phyloP scores from a whole-genome alignment of 2,113 vertebrate species.

The Callipepla squamata region DNA sequence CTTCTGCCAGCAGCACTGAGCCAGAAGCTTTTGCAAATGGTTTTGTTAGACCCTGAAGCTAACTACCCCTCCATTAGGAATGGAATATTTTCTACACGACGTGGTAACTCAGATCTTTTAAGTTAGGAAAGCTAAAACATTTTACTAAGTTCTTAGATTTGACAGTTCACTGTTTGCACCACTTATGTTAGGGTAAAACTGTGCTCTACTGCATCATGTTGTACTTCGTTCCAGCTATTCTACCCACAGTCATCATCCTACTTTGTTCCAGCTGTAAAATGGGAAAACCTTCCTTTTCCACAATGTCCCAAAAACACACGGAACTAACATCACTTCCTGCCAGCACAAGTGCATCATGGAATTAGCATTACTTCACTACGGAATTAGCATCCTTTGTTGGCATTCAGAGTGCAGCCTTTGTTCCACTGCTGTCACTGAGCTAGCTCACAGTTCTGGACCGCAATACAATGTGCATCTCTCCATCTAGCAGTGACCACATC shows the following conservation, averaged over 20 bases:
- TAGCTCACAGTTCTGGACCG: neutral
- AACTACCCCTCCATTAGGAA: neutral
- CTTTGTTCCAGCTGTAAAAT: neutral
- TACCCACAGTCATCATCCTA: neutral
- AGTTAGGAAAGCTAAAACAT: neutral
- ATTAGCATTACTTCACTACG: neutral
- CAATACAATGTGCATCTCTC: neutral
- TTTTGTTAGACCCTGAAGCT: neutral
- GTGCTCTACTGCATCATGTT: neutral
- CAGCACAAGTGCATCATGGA: neutral
- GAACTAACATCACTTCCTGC: neutral
- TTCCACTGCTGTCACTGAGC: neutral
- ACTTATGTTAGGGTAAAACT: neutral
- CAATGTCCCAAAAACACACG: neutral
- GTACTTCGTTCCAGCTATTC: neutral
- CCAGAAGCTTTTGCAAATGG: conserved; percentile 2
- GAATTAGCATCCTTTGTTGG: neutral
- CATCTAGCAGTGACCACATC: neutral
- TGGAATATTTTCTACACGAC: neutral
- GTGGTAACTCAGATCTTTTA: neutral
- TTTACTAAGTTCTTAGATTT: neutral
- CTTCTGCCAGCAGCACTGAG: neutral
- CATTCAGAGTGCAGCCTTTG: neutral
- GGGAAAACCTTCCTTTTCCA: neutral
- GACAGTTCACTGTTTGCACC: neutral